phyloP scores from a whole-genome alignment of 1,140 invertebrate species.

The Lethrus apterus region DNA sequence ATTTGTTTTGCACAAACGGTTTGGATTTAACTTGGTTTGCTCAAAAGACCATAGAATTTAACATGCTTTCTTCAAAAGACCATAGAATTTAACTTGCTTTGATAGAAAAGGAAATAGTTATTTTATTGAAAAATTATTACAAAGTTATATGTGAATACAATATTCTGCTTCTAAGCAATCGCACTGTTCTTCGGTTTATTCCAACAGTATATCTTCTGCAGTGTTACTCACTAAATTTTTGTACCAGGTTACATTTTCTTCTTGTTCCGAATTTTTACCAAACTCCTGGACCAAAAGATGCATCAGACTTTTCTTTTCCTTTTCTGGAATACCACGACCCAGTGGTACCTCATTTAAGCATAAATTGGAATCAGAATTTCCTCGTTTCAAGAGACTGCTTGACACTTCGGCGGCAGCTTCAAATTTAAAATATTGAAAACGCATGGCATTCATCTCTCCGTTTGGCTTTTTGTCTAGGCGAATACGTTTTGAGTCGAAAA shows the following conservation, averaged over 20 bases:
- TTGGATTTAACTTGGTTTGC: not conserved
- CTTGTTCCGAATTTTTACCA: not conserved
- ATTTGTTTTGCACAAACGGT: conserved; percentile 2
- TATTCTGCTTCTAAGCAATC: not conserved
- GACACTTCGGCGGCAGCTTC: conserved; percentile 1
- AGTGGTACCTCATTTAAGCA: not conserved
- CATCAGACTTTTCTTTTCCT: conserved; percentile 3
- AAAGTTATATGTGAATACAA: not conserved
- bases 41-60: not conserved
- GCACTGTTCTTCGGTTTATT: not conserved
- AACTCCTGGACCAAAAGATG: not conserved
- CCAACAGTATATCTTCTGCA: not conserved
- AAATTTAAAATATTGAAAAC: conserved; percentile 9
- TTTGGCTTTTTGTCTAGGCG: conserved; percentile 1
- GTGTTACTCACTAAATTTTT: conserved; percentile 3
- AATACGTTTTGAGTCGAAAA: not conserved
- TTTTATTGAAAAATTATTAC: not conserved
- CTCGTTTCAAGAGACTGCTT: conserved; percentile 9
- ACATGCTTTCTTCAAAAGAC: not conserved
- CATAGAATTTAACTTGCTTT: not conserved
- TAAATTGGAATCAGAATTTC: conserved; percentile 11
- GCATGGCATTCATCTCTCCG: not conserved
- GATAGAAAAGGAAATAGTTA: not conserved
- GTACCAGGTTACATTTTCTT: not conserved
- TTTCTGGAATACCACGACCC: not conserved